Conservation (phyloP, 2,797 vertebrate genomes). For the Neoniphon sammara region DNA sequence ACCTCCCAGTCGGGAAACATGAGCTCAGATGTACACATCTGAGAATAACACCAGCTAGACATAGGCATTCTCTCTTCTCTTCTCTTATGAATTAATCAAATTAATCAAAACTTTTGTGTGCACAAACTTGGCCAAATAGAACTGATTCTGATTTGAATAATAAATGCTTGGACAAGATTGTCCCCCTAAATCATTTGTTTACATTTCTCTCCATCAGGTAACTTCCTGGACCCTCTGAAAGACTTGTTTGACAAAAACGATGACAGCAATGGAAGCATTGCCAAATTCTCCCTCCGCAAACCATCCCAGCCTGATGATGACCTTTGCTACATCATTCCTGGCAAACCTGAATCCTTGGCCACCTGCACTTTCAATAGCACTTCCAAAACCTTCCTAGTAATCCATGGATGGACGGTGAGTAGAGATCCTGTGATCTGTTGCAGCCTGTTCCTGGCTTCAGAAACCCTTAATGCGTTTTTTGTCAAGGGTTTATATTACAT, state of each 20-base stretch:
- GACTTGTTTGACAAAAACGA: slow-evolving; percentile 63
- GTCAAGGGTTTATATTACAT: slow-evolving; percentile 23
- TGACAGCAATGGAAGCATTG: slow-evolving; percentile 50
- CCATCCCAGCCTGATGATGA: slow-evolving; percentile 80
- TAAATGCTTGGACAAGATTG: background rate
- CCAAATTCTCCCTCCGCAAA: slow-evolving; percentile 83
- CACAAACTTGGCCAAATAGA: no score
- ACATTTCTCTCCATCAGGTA: slow-evolving; percentile 62
- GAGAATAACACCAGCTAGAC: slow-evolving; percentile 21
- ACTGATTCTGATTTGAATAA: background rate
- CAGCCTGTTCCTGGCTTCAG: slow-evolving; percentile 29
- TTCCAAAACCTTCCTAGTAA: slow-evolving; percentile 85
- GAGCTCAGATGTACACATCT: slow-evolving; percentile 28
- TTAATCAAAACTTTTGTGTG: no score
- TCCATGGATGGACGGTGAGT: slow-evolving; percentile 87
- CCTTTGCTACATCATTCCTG: slow-evolving; percentile 80
- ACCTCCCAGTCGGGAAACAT: slow-evolving; percentile 7
- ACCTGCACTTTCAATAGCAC: slow-evolving; percentile 81
- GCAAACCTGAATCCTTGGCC: slow-evolving; percentile 72
- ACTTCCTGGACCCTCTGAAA: slow-evolving; percentile 77
- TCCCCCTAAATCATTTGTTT: background rate
- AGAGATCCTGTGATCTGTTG: slow-evolving; percentile 32
- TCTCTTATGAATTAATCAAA: background rate
- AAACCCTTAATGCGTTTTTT: background rate
- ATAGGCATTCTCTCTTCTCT: background rate